Evolutionary conservation across 2,113 vertebrate species (phyloP).

Genomic region (Actenoides hombroni): DNA sequence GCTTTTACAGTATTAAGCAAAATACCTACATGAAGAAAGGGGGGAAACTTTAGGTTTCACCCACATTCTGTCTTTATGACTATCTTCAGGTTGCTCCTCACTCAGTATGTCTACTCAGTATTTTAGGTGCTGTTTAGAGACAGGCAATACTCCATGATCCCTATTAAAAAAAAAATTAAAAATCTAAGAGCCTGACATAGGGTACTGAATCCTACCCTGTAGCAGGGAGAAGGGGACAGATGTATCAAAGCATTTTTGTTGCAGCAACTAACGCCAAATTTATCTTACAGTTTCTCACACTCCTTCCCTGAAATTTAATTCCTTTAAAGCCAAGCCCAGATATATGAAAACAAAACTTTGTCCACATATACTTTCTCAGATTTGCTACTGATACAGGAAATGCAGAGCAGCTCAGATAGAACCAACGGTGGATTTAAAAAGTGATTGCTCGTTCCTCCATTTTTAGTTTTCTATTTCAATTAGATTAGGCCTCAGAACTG

Average conservation of each 20-base stretch:
- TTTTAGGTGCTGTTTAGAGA: background rate
- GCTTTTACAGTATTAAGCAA: background rate
- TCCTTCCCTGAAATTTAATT: background rate
- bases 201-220: background rate
- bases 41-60: background rate
- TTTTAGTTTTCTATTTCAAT: no score
- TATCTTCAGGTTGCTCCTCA: background rate
- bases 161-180: background rate
- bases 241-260: background rate
- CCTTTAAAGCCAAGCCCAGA: background rate
- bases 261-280: background rate
- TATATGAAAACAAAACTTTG: background rate
- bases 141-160: background rate
- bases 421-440: no score
- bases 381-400: background rate
- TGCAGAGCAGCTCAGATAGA: background rate
- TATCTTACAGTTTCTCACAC: background rate
- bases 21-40: background rate
- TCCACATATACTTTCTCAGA: background rate
- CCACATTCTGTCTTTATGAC: background rate
- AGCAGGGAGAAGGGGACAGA: background rate
- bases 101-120: background rate
- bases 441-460: no score
- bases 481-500: no score
- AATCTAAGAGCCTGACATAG: background rate